Evolutionary conservation across 1,140 invertebrate genomes (phyloP).

Genomic region (Cecropterus lyciades): DNA sequence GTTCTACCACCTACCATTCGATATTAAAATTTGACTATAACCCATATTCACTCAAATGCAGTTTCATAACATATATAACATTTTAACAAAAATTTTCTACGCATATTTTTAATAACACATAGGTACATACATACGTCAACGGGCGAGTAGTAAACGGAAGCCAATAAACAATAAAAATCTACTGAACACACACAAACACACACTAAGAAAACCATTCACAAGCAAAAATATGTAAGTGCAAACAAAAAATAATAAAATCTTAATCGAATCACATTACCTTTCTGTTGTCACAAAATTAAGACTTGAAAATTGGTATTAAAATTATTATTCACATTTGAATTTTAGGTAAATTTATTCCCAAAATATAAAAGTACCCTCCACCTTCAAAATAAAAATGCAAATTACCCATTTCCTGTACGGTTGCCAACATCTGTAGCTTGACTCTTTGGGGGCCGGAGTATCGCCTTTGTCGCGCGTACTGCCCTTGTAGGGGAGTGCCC

Average conservation of each 20-base stretch:
- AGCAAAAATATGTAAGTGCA: slow-evolving; percentile 16
- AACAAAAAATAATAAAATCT: slow-evolving; percentile 14
- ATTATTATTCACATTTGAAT: too few species aligned
- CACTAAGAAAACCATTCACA: slow-evolving; percentile 28
- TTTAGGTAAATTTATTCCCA: background rate
- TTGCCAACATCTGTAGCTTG: slow-evolving; percentile 79
- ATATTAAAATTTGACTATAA: too few species aligned
- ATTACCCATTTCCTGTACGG: slow-evolving; percentile 84
- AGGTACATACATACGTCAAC: background rate
- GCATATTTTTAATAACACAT: too few species aligned
- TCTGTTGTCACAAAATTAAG: too few species aligned
- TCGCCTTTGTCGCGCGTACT: slow-evolving; percentile 70
- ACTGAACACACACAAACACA: slow-evolving; percentile 31
- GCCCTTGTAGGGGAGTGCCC: slow-evolving; percentile 52
- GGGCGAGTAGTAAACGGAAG: slow-evolving; percentile 14
- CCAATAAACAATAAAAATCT: slow-evolving; percentile 19
- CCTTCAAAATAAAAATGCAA: slow-evolving; percentile 44
- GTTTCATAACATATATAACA: too few species aligned
- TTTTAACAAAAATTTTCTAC: too few species aligned
- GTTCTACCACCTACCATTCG: too few species aligned
- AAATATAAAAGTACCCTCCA: slow-evolving; percentile 39
- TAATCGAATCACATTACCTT: background rate
- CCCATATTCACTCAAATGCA: too few species aligned
- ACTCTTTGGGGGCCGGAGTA: slow-evolving; percentile 78
- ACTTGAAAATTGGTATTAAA: too few species aligned